Evolutionary conservation across 1,140 invertebrate species (phyloP).

Genomic region (Armadillidium nasatum): DNA sequence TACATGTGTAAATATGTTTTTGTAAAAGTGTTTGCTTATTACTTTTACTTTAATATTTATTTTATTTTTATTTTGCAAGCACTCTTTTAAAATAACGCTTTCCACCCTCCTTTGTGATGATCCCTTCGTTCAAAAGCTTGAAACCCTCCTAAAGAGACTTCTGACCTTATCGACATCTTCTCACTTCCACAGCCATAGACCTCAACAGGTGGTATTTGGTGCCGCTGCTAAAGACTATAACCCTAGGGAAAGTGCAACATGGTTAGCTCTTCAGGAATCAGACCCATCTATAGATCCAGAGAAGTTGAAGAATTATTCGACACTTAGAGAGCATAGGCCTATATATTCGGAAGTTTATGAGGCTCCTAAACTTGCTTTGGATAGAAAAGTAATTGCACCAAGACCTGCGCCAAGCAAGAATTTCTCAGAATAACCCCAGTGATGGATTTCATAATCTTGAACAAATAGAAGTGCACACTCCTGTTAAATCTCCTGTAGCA

Average conservation of each 20-base stretch:
- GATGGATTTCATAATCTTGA: not conserved
- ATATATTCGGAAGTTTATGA: constrained; percentile 42
- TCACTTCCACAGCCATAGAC: constrained; percentile 30
- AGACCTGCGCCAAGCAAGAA: constrained; percentile 27
- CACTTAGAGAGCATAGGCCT: constrained; percentile 40
- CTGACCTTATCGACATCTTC: not conserved
- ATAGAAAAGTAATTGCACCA: constrained; percentile 28
- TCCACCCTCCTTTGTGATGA: not conserved
- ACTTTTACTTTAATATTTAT: not conserved
- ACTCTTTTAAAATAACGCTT: not conserved
- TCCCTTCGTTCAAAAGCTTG: not conserved
- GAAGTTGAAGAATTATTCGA: constrained; percentile 31
- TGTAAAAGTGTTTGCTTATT: not conserved
- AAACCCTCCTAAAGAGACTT: not conserved
- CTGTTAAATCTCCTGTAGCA: constrained; percentile 28
- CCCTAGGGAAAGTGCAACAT: constrained; percentile 40
- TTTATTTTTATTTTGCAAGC: not conserved
- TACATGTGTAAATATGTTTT: too few relatives aligned
- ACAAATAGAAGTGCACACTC: not conserved
- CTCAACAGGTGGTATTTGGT: constrained; percentile 31
- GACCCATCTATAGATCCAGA: constrained; percentile 34
- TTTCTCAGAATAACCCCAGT: not conserved
- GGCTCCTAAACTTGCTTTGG: constrained; percentile 30
- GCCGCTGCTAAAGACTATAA: constrained; percentile 43
- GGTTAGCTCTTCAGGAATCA: constrained; percentile 41